Evolutionary conservation across 2,113 vertebrate species (phyloP).

Genomic region (Burhinus oedicnemus): DNA sequence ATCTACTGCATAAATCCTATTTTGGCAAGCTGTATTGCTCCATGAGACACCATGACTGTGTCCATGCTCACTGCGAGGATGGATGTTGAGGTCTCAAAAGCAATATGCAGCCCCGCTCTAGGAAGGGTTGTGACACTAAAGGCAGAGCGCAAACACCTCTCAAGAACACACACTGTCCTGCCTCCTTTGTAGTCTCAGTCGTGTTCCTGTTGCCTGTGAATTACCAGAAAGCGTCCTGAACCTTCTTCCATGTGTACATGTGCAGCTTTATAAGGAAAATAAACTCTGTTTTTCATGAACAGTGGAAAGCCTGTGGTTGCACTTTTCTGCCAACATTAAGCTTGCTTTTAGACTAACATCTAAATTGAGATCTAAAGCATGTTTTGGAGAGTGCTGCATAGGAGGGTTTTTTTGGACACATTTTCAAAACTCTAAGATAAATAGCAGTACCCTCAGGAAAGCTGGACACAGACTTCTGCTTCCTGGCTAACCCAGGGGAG

Average conservation of each 20-base stretch:
- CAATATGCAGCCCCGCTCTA: accelerated
- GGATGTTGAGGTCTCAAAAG: neutral
- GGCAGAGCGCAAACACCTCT: neutral
- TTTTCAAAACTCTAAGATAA: neutral
- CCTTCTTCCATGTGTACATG: neutral
- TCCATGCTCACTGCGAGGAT: no score
- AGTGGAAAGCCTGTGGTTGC: neutral
- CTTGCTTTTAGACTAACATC: neutral
- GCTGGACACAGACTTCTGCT: neutral
- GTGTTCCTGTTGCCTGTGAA: neutral
- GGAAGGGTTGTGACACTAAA: neutral
- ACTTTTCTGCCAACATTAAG: neutral
- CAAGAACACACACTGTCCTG: neutral
- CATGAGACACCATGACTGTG: neutral
- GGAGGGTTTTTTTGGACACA: neutral
- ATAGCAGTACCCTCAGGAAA: neutral
- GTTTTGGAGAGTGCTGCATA: neutral
- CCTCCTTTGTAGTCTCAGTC: neutral
- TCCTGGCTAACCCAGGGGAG: neutral
- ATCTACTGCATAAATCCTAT: neutral
- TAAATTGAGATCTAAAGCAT: neutral
- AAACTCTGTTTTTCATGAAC: neutral
- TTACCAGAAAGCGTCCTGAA: neutral
- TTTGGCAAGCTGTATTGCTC: neutral
- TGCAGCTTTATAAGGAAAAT: neutral